These are phyloP conservation scores for Herminia tarsipennalis DNA, from an alignment of 2,888 invertebrate genomes.

Conservation along the genomic window DNA sequence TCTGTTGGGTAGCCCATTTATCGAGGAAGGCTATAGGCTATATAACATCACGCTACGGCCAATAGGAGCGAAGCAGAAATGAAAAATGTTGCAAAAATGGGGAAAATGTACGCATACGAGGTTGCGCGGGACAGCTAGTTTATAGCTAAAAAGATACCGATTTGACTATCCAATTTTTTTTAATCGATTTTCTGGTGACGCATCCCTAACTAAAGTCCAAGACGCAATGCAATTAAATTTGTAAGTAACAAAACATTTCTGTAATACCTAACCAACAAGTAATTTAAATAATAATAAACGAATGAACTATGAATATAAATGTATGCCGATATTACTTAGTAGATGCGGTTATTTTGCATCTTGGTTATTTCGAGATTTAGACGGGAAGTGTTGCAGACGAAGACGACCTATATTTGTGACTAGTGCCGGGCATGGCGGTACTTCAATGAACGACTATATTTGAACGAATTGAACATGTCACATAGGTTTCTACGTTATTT, in stretches of 20 bases:
- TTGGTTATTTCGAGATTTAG: conserved; percentile 56
- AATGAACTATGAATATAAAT: background rate
- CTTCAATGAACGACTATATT: conserved; percentile 40
- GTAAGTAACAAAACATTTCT: background rate
- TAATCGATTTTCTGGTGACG: too few relatives aligned
- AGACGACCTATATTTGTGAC: conserved; percentile 58
- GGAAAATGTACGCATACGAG: too few relatives aligned
- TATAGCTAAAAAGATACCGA: background rate
- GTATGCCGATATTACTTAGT: conserved; percentile 18
- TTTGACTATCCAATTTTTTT: background rate
- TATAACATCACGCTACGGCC: too few relatives aligned
- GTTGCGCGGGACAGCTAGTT: too few relatives aligned
- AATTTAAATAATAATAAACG: background rate
- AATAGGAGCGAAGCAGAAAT: too few relatives aligned
- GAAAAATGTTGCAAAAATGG: too few relatives aligned
- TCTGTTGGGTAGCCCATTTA: too few relatives aligned
- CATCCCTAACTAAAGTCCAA: too few relatives aligned
- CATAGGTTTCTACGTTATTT: background rate
- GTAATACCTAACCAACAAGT: background rate
- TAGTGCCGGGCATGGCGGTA: conserved; percentile 24
- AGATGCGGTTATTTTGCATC: conserved; percentile 39
- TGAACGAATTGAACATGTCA: conserved; percentile 36
- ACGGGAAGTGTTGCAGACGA: conserved; percentile 63
- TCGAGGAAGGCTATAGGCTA: too few relatives aligned
- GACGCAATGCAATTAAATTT: background rate